phyloP scores from a whole-genome alignment of 2,113 vertebrate genomes.

The Romanogobio albipinnatus region DNA sequence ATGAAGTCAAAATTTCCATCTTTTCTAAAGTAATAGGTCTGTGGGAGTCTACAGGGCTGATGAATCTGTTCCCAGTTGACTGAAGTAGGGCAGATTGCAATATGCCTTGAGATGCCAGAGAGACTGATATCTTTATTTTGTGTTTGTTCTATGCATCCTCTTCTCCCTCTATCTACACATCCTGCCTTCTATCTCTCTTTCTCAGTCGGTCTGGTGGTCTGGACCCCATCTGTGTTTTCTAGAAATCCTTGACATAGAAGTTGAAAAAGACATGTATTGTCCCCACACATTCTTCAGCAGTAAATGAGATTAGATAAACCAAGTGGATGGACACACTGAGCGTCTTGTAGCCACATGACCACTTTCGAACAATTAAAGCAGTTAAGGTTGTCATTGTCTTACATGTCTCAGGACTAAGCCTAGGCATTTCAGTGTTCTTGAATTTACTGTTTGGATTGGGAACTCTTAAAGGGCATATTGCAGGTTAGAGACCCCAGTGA shows the following conservation, averaged over 20 bases:
- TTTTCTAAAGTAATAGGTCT: neutral
- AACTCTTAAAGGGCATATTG: neutral
- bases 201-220: neutral
- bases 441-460: neutral
- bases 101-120: neutral
- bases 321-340: conserved; percentile 1
- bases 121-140: neutral
- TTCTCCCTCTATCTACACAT: neutral
- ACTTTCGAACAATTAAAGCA: conserved; percentile 63
- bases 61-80: neutral
- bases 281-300: conserved; percentile 9
- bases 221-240: neutral
- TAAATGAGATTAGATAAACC: conserved; percentile 12
- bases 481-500: too few species aligned
- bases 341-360: conserved; percentile 3
- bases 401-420: conserved; percentile 20
- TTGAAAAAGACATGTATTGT: conserved; percentile 1
- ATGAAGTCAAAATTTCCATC: neutral
- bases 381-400: conserved; percentile 65
- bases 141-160: neutral
- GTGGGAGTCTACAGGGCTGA: neutral
- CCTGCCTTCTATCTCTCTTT: neutral
- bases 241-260: neutral
- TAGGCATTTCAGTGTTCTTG: neutral
- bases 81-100: neutral